Percentiles rank a stretch among this genome's conserved stretches.
Conservation (phyloP, 2,113 vertebrate genomes). For the Bubalus kerabau region DNA sequence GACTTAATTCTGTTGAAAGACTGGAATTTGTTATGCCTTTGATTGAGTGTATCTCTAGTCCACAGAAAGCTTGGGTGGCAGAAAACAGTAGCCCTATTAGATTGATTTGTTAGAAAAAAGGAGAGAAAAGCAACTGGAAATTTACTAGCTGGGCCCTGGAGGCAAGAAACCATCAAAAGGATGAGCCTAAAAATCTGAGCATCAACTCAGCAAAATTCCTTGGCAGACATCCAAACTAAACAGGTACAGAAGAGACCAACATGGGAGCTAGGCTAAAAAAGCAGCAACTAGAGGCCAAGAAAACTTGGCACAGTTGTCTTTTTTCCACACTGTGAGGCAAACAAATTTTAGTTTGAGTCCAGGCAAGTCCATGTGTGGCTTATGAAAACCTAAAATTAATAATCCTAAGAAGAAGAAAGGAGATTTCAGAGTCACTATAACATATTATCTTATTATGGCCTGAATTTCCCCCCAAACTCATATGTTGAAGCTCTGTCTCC, state of each 20-base stretch:
- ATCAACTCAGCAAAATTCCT: constrained; percentile 40
- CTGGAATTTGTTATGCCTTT: background rate
- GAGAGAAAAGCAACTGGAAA: constrained; percentile 43
- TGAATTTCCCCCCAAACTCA: background rate
- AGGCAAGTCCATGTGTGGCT: background rate
- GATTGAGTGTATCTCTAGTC: background rate
- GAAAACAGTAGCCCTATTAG: constrained; percentile 29
- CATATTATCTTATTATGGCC: background rate
- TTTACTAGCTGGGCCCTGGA: background rate
- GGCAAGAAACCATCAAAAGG: constrained; percentile 40
- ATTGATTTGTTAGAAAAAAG: background rate
- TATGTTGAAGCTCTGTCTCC: background rate
- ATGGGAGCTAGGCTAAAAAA: background rate
- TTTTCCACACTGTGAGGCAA: background rate
- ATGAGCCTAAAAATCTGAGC: constrained; percentile 19
- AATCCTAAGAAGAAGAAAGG: background rate
- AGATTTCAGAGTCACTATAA: background rate
- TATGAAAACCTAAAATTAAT: background rate
- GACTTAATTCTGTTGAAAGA: background rate
- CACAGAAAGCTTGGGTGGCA: constrained; percentile 6
- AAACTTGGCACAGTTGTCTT: constrained; percentile 17
- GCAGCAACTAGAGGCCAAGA: constrained; percentile 29
- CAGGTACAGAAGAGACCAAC: constrained; percentile 2
- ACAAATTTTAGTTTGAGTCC: constrained; percentile 21
- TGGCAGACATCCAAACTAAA: constrained; percentile 35